These are phyloP conservation scores for Hypotaenidia okinawae DNA, from an alignment of 2,797 vertebrate genomes.

Conservation along the genomic window DNA sequence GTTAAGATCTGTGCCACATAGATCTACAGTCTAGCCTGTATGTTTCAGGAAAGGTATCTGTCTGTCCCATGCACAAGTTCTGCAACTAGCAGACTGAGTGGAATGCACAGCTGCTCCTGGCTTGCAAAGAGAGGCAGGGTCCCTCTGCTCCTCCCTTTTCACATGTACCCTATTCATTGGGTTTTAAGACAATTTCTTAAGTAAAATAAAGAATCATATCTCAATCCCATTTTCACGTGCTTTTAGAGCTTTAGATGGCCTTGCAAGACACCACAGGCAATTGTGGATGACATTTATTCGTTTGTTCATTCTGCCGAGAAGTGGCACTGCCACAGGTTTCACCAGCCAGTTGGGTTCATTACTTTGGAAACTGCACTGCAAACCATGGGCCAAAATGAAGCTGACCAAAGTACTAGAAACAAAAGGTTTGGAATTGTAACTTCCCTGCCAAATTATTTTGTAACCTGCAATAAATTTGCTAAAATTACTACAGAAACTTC, in stretches of 20 bases:
- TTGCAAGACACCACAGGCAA: neutral
- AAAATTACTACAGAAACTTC: neutral
- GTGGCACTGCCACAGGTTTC: neutral
- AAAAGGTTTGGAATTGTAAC: neutral
- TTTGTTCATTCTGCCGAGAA: neutral
- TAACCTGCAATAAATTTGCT: neutral
- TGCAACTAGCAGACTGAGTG: neutral
- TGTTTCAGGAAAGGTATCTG: neutral
- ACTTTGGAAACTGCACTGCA: neutral
- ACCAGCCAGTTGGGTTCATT: neutral
- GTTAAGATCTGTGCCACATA: neutral
- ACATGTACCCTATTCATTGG: fast-evolving
- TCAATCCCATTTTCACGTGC: neutral
- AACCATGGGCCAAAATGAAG: neutral
- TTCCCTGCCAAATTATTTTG: neutral
- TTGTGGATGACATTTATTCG: fast-evolving
- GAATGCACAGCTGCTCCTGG: fast-evolving
- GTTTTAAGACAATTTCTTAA: neutral
- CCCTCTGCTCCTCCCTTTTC: neutral
- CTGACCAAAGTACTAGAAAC: neutral
- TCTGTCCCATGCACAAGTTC: neutral
- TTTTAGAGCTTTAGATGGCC: neutral
- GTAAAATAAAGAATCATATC: neutral
- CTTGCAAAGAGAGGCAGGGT: neutral
- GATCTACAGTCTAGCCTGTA: neutral